Base-by-base conservation (phyloP, 2,113 vertebrate genomes). In the Ardeotis arabs region DNA sequence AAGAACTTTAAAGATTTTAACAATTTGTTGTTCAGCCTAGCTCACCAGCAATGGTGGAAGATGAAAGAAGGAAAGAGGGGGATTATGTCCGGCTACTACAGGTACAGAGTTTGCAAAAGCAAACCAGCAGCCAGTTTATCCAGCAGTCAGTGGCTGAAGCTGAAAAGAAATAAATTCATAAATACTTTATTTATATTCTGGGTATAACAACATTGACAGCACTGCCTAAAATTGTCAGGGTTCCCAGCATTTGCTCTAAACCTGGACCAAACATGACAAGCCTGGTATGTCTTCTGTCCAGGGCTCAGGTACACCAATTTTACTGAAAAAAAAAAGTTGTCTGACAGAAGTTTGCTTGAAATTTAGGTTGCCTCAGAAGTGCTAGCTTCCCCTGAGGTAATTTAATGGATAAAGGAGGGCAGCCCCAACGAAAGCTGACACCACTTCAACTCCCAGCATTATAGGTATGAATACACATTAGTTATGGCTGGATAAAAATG, bases 11-110 rank as follows among this genome's bases (percentile, higher is more conserved):
- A 97, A 91, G 59, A 95, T 75, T 89, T 72, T 86, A 89, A 37
- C 53, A 92, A 63, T 93, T 97, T 82, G 83, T 87, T 92, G 67
- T 55, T 89, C 76, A 94, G 37, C 31, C 37, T 96, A 80, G 39
- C 29, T 93, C 31, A 91, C 88, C 33, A 76, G 22, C 28, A 63
- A 39, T 13, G 14, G 14, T 59, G 22, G 86, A 82, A 92, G 82
- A 72, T 72, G 47, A 95, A 87, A 95, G 78, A 92, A 67, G 41
- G 66, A 89, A 94, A 67, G 31, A 78, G 24, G 22, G 31, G 28
- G 39, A 59, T 93, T 92, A 69, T 56, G 14, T 53, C 41, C 55
- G 7, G 7, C 25, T 75, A 4, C 50, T 73, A 33, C n/a, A 84
- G n/a, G 14, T 53, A 62, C 17, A 59, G 44, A 72, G 45, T 75